Evolutionary conservation across 2,797 vertebrate genomes (phyloP).

Genomic region (Champsocephalus gunnari): DNA sequence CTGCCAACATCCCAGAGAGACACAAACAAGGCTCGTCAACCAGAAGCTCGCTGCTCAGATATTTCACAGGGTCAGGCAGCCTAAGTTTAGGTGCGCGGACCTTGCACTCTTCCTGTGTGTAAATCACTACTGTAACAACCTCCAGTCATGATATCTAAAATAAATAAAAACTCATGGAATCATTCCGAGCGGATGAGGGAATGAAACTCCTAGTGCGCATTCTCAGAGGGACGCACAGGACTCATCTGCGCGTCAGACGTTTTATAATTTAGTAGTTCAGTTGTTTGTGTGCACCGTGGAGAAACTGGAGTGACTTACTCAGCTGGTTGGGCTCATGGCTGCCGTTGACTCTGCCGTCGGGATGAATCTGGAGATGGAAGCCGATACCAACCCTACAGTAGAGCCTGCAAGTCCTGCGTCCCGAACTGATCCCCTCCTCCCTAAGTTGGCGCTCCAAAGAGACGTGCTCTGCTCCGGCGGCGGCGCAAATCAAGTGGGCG

Average conservation of each 20-base stretch:
- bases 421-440: constrained; percentile 81
- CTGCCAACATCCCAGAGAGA: constrained; percentile 73
- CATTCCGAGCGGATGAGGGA: constrained; percentile 5
- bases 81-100: constrained; percentile 49
- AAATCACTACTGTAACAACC: constrained; percentile 22
- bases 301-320: constrained; percentile 85
- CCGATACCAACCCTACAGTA: constrained; percentile 97
- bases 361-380: constrained; percentile 97
- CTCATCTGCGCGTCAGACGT: constrained; percentile 30
- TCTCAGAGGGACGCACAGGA: constrained; percentile 35
- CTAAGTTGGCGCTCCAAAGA: constrained; percentile 69
- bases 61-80: constrained; percentile 27
- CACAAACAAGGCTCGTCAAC: constrained; percentile 56
- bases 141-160: background rate
- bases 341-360: constrained; percentile 96
- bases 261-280: constrained; percentile 11
- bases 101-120: constrained; percentile 11
- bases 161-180: background rate
- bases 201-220: constrained; percentile 19
- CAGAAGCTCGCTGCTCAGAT: constrained; percentile 47
- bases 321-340: constrained; percentile 91
- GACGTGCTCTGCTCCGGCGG: constrained; percentile 72
- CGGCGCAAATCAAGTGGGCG: constrained; percentile 82
- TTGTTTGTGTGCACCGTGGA: background rate
- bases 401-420: constrained; percentile 93